Evolutionary conservation across 1,140 invertebrate species (phyloP), one percentile per base, ranked within the genome.

Genomic region (Conus betulinus): DNA sequence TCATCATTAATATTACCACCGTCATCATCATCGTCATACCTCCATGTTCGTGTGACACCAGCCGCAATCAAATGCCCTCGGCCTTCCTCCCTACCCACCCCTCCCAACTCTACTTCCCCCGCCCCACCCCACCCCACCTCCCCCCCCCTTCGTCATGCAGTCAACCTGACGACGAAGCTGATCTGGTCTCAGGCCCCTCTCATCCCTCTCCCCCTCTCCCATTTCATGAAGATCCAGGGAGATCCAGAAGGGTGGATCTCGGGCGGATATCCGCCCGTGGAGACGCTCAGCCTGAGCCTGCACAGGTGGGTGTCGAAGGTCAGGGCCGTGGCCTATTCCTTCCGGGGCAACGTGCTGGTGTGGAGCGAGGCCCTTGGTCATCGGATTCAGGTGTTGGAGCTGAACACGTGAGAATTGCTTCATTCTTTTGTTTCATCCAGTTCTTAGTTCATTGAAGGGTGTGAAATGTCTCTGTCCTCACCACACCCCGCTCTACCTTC

Each of bases 281-380:
- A 91, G 6, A 91, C 93, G 81, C 92, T 94, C 78, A 90, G 88
- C 27, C 89, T 88, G 0, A 89, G 90, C 6, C 82, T 89, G 67
- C 81, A 84, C 63, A 79, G 84, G 23, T 92, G 91, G 91, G 89
- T 88, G 67, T 74, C 67, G 17, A 1, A 7, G 11, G 89, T 92
- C 84, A 89, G 85, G n/a, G 90, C 90, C 5, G 84, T 94, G 15
- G 93, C 90, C 0, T 94, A 90, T 82, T 90, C 92, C 85, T 93
- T 92, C 87, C 76, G 79, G 7, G 88, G 84, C 3, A 90, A 93
- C 63, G 91, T 87, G 0, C 76, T 94, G 7, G 93, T 90, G 84
- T 94, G 93, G 93, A 93, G 92, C 57, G 94, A 94, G 85, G 86
- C 89, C 15, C 92, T 91, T 27, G 92, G 93, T 84, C 93, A 93